Evolutionary conservation across 2,113 vertebrate species (phyloP), one percentile per base, ranked within the genome.

Genomic region (Aegotheles bennettii): DNA sequence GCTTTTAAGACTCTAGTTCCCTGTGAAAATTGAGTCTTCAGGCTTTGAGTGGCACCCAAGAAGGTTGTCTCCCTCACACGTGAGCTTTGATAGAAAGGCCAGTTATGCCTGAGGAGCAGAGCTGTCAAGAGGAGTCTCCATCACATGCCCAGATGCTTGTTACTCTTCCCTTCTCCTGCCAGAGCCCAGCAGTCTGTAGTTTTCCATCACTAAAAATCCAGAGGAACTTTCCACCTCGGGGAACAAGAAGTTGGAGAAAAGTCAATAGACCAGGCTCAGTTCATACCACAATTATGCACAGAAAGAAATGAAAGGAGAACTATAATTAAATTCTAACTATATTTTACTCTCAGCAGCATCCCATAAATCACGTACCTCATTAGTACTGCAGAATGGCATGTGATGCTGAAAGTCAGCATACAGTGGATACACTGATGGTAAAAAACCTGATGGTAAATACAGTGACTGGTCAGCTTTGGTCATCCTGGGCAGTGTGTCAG

Each of bases 131-230:
- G 51, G 38, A 80, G 60, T 61, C 63, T 84, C 80, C 51, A 35
- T 48, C 21, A 26, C 53, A 16, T 47, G 71, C 43, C 47, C 57
- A 75, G n/a, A 70, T 78, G 63, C 60, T 59, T 80, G 35, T 88
- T 81, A 54, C 16, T 4, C 45, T 73, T 63, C 20, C 33, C 38
- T 86, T 95, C 80, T 80, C 57, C 42, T 87, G 38, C 67, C 56
- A 82, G 84, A 87, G 21, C 73, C 35, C 69, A 75, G 50, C 64
- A 67, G 35, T 35, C 40, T 5, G 56, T 77, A 84, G 61, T 64
- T 94, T 81, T 93, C 89, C 56, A 71, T 67, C 84, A 87, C 53
- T 69, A 64, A 61, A 92, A 90, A 89, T 65, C 42, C 83, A 84
- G 74, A 86, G n/a, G 51, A 91, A 68, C 71, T 59, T 86, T 89